phyloP scores from a whole-genome alignment of 2,797 vertebrate species.

The Cyprinodon diabolis region DNA sequence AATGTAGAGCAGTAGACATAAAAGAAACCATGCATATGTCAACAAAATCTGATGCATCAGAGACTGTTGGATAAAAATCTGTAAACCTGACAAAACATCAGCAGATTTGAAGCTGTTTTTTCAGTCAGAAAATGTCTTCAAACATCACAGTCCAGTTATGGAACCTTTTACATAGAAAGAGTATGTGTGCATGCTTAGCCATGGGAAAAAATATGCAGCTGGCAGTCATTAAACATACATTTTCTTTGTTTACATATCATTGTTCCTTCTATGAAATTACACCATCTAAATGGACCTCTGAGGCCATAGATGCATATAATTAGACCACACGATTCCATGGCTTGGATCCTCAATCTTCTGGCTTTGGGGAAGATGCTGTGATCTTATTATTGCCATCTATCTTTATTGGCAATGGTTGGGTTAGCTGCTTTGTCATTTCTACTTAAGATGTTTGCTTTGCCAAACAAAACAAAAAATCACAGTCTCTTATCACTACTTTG shows the following conservation, averaged over 20 bases:
- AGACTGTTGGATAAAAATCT: not conserved
- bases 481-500: not conserved
- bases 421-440: not conserved
- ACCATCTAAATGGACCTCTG: not conserved
- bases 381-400: not conserved
- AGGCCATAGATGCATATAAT: not conserved
- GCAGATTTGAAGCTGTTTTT: not conserved
- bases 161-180: not conserved
- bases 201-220: not conserved
- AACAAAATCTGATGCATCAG: not conserved
- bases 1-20: conserved; percentile 15
- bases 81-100: not conserved
- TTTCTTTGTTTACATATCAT: not conserved
- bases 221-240: not conserved
- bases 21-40: conserved; percentile 18
- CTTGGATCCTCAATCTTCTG: not conserved
- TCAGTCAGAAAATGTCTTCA: not conserved
- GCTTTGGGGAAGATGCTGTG: not conserved
- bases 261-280: not conserved
- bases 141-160: not conserved
- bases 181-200: not conserved
- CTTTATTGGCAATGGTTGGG: not conserved
- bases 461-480: not conserved
- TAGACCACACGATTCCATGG: not conserved
- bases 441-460: not conserved